Base-by-base conservation (phyloP, 1,140 invertebrate species). In the Steinernema feltiae region DNA sequence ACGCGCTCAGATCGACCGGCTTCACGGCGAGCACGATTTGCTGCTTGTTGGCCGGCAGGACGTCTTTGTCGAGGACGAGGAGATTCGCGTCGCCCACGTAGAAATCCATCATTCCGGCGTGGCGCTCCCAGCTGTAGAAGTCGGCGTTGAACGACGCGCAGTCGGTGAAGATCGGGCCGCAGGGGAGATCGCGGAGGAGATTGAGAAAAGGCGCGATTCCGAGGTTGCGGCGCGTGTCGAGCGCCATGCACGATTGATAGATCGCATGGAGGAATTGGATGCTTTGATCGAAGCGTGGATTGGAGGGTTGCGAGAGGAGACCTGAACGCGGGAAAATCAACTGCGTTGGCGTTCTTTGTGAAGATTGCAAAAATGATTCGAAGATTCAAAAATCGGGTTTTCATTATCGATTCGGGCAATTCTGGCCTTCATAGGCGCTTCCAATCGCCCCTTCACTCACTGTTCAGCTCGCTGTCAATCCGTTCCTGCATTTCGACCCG, bases 101-200 rank as follows among this genome's bases (percentile, higher is more conserved):
- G 70, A 70, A 78, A 48, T 78, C 77, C 74, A 78, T 69, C 74
- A 78, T 78, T 41, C 77, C 77, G 17, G 70, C 32, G 70, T 78
- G 77, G 24, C 77, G 69, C 35, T 78, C 77, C 77, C 77, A 78
- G 48, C 74, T 78, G 74, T 78, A 78, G 21, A 30, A 71, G 29
- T 78, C 77, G 0, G 77, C 70, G 48, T 70, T 24, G 70, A 78
- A 78, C 41, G 69, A 48, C n/a, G 29, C 32, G 32, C 77, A 78
- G 30, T 74, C 77, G 30, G 69, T 27, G 18, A 78, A 24, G 15
- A 78, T 71, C 1, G 77, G 77, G 2, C 77, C 77, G 46, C 77
- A 78, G 12, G 77, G 77, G 32, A 78, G 70, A 31, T 78, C 75
- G 17, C 77, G 41, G 18, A 78, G 29, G n/a, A 78, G 73, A 24